Evolutionary conservation across 2,113 vertebrate species (phyloP), one percentile per base, ranked within the genome.

Genomic region (Ahaetulla prasina): DNA sequence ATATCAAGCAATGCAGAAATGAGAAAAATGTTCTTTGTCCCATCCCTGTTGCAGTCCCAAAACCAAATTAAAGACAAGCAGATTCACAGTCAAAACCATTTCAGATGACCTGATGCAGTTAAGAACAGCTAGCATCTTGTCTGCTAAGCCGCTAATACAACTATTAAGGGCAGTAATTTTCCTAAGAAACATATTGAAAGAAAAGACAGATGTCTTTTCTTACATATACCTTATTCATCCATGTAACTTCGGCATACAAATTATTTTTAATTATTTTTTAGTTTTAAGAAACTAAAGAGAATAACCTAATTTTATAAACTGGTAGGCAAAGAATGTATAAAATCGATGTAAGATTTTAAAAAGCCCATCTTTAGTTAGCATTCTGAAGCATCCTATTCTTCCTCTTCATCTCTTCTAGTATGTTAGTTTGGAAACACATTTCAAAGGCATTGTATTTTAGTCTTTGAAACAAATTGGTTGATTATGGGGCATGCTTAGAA

Each of bases 221-320:
- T 80, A 43, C 20, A 23, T 43, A 80, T 80, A 80, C 74, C 68
- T 8, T 80, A 20, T 43, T 39, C 74, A 80, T 43, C 52, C 14
- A 9, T 47, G 18, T 4, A 43, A 80, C 2, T 18, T 8, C 20
- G 6, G 3, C 27, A n/a, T 30, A 11, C 45, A 4, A 8, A 50
- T 53, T 91, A 84, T 7, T 39, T 80, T 90, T 20, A 27, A 5
- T 2, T 85, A 43, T 85, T 7, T 92, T 47, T n/a, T n/a, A n/a
- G n/a, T n/a, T 6, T 30, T 91, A 43, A 16, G 25, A 53, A 80
- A n/a, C 0, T 25, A 25, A 57, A 16, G 57, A 55, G 30, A 54
- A 90, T 74, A 89, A 10, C 27, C 89, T 39, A 43, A 4, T 63
- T 43, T 0, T 0, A 84, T 25, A 90, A 47, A 47, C 45, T 25